These are phyloP conservation scores for Scylla paramamosain DNA, from an alignment of 1,140 invertebrate species.

Conservation along the genomic window DNA sequence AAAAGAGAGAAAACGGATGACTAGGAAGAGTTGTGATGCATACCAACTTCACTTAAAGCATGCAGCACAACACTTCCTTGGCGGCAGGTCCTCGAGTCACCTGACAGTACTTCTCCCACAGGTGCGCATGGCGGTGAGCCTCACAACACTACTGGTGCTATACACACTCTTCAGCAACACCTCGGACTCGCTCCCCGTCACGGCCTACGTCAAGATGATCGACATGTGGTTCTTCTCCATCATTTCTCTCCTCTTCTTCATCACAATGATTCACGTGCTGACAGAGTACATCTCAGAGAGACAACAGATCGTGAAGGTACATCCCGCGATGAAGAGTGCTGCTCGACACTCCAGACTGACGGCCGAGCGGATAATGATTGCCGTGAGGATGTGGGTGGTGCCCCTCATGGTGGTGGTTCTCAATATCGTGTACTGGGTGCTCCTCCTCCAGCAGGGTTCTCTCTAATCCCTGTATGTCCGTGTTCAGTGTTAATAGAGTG, in stretches of 20 bases:
- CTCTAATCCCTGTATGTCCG: background rate
- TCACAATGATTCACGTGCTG: constrained; percentile 51
- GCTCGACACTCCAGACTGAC: background rate
- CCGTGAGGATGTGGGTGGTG: background rate
- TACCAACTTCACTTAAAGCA: background rate
- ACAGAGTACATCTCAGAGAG: constrained; percentile 21
- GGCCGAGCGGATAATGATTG: background rate
- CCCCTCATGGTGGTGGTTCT: constrained; percentile 11
- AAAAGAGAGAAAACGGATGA: background rate
- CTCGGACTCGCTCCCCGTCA: constrained; percentile 47
- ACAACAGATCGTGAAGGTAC: background rate
- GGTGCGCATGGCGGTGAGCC: constrained; percentile 64
- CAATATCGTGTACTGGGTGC: constrained; percentile 25
- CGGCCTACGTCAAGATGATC: constrained; percentile 33
- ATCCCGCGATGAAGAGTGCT: background rate
- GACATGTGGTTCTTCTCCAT: constrained; percentile 61
- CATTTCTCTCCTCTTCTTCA: constrained; percentile 56
- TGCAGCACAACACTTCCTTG: background rate
- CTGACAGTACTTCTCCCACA: background rate
- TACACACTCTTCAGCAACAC: constrained; percentile 65
- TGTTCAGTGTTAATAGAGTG: no score
- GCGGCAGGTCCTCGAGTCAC: no score
- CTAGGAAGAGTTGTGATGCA: background rate
- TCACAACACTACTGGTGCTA: constrained; percentile 49
- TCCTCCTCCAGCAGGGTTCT: background rate